Percentiles rank a stretch among this genome's conserved stretches.
Evolutionary conservation across 2,888 invertebrate species (phyloP).

Genomic region (Copidosoma aretas): DNA sequence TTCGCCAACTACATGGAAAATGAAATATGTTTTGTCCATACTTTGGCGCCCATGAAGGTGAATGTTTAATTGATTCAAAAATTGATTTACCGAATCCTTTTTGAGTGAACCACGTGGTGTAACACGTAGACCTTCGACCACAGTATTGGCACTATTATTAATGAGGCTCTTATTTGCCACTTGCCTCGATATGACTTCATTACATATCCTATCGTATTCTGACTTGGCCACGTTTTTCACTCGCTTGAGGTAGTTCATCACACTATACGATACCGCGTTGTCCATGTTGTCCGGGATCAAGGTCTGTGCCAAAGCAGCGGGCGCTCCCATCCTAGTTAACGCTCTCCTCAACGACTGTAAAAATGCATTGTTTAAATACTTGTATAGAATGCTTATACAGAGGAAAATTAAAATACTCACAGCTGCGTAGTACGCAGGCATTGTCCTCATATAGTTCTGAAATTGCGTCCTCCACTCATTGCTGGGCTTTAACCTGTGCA

Average conservation of each 20-base stretch:
- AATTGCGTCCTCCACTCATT: conserved; percentile 93
- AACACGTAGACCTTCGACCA: conserved; percentile 78
- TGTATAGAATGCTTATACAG: background rate
- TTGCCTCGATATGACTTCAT: conserved; percentile 76
- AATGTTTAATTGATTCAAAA: background rate
- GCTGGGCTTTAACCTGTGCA: conserved; percentile 89
- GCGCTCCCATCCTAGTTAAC: conserved; percentile 88
- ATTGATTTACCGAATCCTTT: conserved; percentile 73
- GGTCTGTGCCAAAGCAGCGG: conserved; percentile 79
- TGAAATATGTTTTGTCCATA: conserved; percentile 7
- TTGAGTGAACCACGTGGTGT: conserved; percentile 75
- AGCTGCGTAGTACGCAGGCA: conserved; percentile 93
- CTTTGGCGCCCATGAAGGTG: background rate
- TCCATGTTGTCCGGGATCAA: conserved; percentile 92
- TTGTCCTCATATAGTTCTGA: conserved; percentile 92
- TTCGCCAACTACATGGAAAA: conserved; percentile 66
- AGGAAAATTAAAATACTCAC: conserved; percentile 62
- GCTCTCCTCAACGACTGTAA: conserved; percentile 86
- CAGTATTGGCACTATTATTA: conserved; percentile 63
- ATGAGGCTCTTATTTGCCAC: conserved; percentile 56
- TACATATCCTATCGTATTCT: conserved; percentile 87
- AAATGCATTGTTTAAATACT: conserved; percentile 3
- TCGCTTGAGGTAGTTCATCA: conserved; percentile 92
- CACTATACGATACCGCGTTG: conserved; percentile 89
- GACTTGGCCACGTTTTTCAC: conserved; percentile 92